Conservation (phyloP, 2,888 invertebrate species). For the Mayetiola destructor region DNA sequence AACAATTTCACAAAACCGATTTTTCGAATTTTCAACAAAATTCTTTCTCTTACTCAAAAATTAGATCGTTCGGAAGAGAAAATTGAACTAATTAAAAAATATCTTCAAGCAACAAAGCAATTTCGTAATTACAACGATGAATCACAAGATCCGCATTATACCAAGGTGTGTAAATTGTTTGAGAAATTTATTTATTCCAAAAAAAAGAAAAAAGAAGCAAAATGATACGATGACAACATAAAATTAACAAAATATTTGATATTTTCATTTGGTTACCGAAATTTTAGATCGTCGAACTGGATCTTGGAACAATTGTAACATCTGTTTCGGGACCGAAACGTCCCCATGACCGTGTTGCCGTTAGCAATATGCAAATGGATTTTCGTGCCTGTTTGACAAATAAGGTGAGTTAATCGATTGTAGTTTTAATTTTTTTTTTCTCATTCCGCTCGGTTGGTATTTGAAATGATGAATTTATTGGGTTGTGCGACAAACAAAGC, state of each 20-base stretch:
- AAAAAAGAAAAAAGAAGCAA: too few species aligned
- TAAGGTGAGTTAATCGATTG: constrained; percentile 49
- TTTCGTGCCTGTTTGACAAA: constrained; percentile 70
- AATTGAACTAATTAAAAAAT: constrained; percentile 62
- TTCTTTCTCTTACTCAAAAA: constrained; percentile 16
- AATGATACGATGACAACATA: too few species aligned
- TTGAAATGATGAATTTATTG: constrained; percentile 1
- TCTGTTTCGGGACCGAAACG: constrained; percentile 95
- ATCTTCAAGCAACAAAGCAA: constrained; percentile 67
- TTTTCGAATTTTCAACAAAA: not conserved
- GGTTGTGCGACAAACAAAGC: constrained; percentile 37
- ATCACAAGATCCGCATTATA: constrained; percentile 67
- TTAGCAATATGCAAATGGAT: constrained; percentile 78
- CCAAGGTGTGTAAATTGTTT: constrained; percentile 36
- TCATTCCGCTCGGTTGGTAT: constrained; percentile 14
- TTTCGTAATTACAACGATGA: constrained; percentile 65
- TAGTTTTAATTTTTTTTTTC: constrained; percentile 18
- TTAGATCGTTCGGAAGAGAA: constrained; percentile 67
- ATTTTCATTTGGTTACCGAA: too few species aligned
- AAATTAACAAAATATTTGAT: too few species aligned
- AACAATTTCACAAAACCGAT: constrained; percentile 12
- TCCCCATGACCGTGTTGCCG: constrained; percentile 90
- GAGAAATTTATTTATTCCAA: not conserved
- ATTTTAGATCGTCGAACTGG: constrained; percentile 59
- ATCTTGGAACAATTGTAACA: constrained; percentile 76